Base-by-base conservation (phyloP, 1,140 invertebrate genomes). In the Galendromus occidentalis region DNA sequence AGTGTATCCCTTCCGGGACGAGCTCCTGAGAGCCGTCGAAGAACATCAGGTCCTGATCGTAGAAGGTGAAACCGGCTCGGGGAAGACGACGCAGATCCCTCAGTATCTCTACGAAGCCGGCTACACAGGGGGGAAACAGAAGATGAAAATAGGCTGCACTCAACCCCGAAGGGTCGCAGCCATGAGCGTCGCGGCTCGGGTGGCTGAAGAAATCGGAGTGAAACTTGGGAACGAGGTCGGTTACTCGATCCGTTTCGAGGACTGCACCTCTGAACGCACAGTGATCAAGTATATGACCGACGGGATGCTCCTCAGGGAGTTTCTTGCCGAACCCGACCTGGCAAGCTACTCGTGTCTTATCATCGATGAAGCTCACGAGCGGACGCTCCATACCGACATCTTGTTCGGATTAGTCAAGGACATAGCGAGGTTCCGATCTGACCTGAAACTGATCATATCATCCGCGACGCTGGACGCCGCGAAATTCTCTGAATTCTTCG, bases 231-330 rank as follows among this genome's bases (percentile, higher is more conserved):
- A 80, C 71, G 76, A 84, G 78, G 85, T 87, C 65, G 85, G 85
- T 7, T 87, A 87, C 74, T 83, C 81, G 69, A 86, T 87, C 69
- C 74, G 86, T 68, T 87, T 87, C 79, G 86, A 87, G 75, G 85
- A 87, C 73, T 86, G 84, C 72, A 86, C 85, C 2, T 84, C 83
- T 22, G 83, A 85, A 71, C 75, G 82, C 64, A 83, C 83, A 22
- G 72, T 83, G 5, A 84, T 99, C n/a, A 98, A 98, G 77, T 99
- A 99, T 72, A 98, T 99, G 94, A 99, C 96, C 44, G 96, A 99
- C 79, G 96, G 96, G 73, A 98, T 96, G 72, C 75, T 99, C 47
- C 85, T 98, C 59, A 79, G 95, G 73, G 96, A 99, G 79, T 98
- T 98, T 77, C 79, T 99, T 1, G 88, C 88, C 66, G 95, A 99